Conservation (phyloP, 2,797 vertebrate genomes). For the Sebastiscus tertius region DNA sequence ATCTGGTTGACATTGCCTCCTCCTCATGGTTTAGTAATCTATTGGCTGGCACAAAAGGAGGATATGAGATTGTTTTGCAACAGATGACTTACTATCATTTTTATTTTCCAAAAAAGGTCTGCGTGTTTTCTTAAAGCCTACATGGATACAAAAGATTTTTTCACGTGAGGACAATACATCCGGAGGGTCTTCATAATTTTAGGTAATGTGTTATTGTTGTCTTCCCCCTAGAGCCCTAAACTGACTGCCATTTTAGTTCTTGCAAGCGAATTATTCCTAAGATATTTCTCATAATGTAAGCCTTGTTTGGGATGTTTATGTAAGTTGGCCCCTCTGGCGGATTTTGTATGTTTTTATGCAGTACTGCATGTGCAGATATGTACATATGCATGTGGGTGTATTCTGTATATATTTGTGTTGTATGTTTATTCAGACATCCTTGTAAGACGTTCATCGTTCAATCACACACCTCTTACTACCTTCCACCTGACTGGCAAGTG, state of each 20-base stretch:
- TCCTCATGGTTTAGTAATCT: not conserved
- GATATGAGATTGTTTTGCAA: not conserved
- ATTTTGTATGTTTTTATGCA: too few relatives aligned
- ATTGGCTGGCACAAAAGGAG: not conserved
- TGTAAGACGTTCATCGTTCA: not conserved
- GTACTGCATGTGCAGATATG: not conserved
- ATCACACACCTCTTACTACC: not conserved
- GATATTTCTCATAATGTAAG: too few relatives aligned
- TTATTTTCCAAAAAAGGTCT: not conserved
- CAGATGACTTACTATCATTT: fast-evolving
- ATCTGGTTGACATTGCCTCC: not conserved
- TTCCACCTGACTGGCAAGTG: not conserved
- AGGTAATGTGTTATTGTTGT: too few relatives aligned
- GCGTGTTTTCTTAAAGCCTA: not conserved
- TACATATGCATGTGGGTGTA: not conserved
- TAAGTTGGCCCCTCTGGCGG: too few relatives aligned
- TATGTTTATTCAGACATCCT: not conserved
- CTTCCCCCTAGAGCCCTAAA: too few relatives aligned
- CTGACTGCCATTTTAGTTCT: too few relatives aligned
- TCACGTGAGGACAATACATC: not conserved
- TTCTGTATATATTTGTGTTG: not conserved
- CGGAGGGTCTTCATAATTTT: too few relatives aligned
- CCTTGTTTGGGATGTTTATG: too few relatives aligned
- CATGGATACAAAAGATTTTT: not conserved
- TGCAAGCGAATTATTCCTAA: too few relatives aligned